Evolutionary conservation across 1,140 invertebrate genomes (phyloP).

Genomic region (Megalopta genalis): DNA sequence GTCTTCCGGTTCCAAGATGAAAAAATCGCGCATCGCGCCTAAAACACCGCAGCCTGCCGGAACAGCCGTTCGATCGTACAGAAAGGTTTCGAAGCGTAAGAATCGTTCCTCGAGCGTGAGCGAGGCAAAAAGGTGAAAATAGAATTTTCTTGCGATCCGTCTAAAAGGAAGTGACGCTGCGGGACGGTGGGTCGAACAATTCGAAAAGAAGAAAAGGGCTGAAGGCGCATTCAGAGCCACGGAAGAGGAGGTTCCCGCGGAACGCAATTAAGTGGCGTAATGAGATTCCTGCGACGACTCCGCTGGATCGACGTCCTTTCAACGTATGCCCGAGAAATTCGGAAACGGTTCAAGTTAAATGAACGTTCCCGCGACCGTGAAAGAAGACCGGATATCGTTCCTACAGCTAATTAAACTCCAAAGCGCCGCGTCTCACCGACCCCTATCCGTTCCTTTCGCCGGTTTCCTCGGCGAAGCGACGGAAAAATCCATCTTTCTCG

Average conservation of each 20-base stretch:
- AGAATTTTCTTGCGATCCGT: neutral
- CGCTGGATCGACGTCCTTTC: slow-evolving; percentile 29
- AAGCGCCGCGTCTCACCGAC: neutral
- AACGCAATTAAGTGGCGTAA: slow-evolving; percentile 59
- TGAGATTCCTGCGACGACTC: slow-evolving; percentile 52
- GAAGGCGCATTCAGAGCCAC: slow-evolving; percentile 19
- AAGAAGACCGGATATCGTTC: slow-evolving; percentile 42
- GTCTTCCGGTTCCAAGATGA: too few relatives aligned
- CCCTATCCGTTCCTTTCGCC: neutral
- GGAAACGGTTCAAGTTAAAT: slow-evolving; percentile 62
- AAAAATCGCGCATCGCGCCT: too few relatives aligned
- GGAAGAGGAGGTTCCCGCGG: slow-evolving; percentile 26
- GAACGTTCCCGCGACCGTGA: slow-evolving; percentile 45
- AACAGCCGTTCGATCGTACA: neutral
- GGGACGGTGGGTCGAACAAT: neutral
- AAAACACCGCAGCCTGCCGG: neutral
- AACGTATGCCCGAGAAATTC: slow-evolving; percentile 49
- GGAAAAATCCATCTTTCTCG: too few relatives aligned
- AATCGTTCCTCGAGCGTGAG: neutral
- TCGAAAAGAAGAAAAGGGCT: neutral
- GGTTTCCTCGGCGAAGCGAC: neutral
- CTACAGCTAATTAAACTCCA: slow-evolving; percentile 58
- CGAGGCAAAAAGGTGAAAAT: neutral
- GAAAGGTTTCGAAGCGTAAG: neutral
- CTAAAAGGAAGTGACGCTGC: neutral